These are phyloP conservation scores for Poecilia picta DNA, from an alignment of 2,797 vertebrate species.

Conservation along the genomic window DNA sequence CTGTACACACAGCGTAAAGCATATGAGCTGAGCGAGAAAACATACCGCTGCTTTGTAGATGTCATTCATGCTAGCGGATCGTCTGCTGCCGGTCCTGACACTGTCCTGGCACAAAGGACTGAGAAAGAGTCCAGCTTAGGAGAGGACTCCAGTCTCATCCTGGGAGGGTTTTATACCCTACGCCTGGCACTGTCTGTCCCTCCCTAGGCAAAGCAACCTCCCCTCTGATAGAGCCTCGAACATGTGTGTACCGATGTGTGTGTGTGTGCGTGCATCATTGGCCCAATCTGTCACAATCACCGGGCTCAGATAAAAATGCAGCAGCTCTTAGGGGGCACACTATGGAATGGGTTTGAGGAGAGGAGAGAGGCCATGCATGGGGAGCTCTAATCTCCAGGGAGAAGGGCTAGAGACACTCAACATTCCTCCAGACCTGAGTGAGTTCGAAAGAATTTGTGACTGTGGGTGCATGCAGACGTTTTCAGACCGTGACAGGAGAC, in stretches of 20 bases:
- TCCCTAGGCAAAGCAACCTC: constrained; percentile 55
- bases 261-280: constrained; percentile 71
- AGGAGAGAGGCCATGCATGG: constrained; percentile 40
- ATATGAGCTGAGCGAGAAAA: constrained; percentile 29
- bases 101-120: constrained; percentile 67
- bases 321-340: constrained; percentile 75
- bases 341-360: constrained; percentile 70
- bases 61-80: constrained; percentile 81
- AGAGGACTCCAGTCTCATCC: constrained; percentile 72
- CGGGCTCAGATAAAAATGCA: constrained; percentile 80
- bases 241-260: constrained; percentile 56
- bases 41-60: constrained; percentile 87
- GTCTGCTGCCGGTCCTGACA: constrained; percentile 64
- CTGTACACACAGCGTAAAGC: constrained; percentile 12
- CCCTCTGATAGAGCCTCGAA: constrained; percentile 48
- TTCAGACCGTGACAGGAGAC: not conserved
- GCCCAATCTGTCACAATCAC: constrained; percentile 80
- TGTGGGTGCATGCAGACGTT: not conserved
- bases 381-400: constrained; percentile 72
- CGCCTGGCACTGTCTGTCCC: constrained; percentile 62
- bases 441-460: not conserved
- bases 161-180: constrained; percentile 73
- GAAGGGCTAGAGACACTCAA: constrained; percentile 76
- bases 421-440: constrained; percentile 70
- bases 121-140: constrained; percentile 66